These are phyloP conservation scores for Carollia perspicillata DNA, from an alignment of 2,113 vertebrate species.

Conservation along the genomic window DNA sequence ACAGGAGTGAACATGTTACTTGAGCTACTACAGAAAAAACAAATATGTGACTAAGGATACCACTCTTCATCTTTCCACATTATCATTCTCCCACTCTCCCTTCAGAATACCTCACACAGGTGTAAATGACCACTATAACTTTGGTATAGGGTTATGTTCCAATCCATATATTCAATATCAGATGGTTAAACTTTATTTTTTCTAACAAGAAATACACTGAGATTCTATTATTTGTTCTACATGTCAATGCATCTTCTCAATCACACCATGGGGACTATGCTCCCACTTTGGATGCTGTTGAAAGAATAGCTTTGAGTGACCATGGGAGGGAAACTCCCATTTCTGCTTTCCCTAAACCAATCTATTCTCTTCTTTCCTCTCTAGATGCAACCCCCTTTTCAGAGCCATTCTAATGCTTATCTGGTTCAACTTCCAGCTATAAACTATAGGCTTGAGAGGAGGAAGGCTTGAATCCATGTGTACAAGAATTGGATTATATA, in stretches of 20 bases:
- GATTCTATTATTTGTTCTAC: not conserved
- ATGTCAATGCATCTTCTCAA: not conserved
- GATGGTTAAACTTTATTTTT: not conserved
- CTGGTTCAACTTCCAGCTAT: not conserved
- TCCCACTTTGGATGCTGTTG: not conserved
- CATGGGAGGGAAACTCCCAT: not conserved
- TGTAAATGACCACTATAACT: not conserved
- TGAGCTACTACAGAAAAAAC: not conserved
- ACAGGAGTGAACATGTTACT: not conserved
- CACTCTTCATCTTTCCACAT: fast-evolving
- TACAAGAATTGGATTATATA: not conserved
- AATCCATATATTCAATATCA: not conserved
- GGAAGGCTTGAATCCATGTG: not conserved
- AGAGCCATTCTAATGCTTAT: not conserved
- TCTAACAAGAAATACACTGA: not conserved
- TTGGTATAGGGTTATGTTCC: not conserved
- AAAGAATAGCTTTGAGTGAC: not conserved
- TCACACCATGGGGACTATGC: not conserved
- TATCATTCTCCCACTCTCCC: not conserved
- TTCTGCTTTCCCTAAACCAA: not conserved
- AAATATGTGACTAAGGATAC: not conserved
- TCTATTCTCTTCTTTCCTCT: not conserved
- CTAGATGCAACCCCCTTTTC: not conserved
- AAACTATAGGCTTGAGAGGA: not conserved
- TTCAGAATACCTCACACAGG: not conserved